phyloP scores from a whole-genome alignment of 2,797 vertebrate genomes.

The Microchirus variegatus region DNA sequence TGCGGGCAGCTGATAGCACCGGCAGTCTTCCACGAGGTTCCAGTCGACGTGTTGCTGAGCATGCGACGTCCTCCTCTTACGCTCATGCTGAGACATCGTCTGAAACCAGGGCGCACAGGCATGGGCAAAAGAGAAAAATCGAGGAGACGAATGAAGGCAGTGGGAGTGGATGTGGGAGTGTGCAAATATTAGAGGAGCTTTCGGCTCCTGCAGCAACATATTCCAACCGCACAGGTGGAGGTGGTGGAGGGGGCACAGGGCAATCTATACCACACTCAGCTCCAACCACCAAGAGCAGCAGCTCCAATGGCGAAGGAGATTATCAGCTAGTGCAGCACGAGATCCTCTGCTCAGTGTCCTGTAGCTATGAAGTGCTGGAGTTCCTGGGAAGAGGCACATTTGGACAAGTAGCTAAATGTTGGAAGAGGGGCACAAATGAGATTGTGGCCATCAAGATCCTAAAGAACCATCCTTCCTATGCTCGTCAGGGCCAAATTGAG shows the following conservation, averaged over 20 bases:
- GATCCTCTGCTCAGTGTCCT: constrained; percentile 97
- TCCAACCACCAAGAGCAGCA: constrained; percentile 95
- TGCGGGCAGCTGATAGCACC: constrained; percentile 91
- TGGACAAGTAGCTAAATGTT: constrained; percentile 98
- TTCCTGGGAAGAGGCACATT: constrained; percentile 97
- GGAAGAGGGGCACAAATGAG: constrained; percentile 98
- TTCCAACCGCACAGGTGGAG: constrained; percentile 88
- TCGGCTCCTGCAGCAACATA: constrained; percentile 88
- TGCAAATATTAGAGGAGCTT: constrained; percentile 98
- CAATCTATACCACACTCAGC: constrained; percentile 94
- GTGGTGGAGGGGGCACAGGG: constrained; percentile 87
- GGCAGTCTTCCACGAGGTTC: constrained; percentile 93
- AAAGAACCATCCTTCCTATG: constrained; percentile 97
- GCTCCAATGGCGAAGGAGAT: constrained; percentile 95
- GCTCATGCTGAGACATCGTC: constrained; percentile 74
- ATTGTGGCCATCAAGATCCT: constrained; percentile 99
- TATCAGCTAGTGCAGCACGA: constrained; percentile 98
- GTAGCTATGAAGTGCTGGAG: constrained; percentile 95
- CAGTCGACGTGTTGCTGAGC: constrained; percentile 86
- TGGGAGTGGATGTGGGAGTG: constrained; percentile 88
- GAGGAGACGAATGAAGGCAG: constrained; percentile 86
- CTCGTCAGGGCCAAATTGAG: constrained; percentile 97
- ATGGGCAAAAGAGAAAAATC: constrained; percentile 94
- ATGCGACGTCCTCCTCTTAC: constrained; percentile 64
- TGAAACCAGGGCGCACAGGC: constrained; percentile 90